These are phyloP conservation scores for Equus przewalskii DNA, from an alignment of 2,113 vertebrate species.

Conservation along the genomic window DNA sequence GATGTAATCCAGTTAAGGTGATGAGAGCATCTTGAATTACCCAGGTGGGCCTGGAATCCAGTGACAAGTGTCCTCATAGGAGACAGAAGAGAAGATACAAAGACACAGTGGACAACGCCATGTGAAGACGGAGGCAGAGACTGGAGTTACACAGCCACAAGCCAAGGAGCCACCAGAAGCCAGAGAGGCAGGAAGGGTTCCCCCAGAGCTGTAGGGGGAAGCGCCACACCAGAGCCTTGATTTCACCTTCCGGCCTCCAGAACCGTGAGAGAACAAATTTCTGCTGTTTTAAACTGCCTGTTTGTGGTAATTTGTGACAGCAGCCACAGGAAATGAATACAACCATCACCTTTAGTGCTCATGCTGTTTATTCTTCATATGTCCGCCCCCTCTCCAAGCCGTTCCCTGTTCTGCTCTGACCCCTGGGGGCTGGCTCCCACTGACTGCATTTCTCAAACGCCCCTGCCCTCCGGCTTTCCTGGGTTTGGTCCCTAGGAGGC, in stretches of 20 bases:
- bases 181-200: too few relatives aligned
- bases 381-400: background rate
- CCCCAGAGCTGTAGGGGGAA: rapidly evolving
- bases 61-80: too few relatives aligned
- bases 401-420: background rate
- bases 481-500: background rate
- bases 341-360: background rate
- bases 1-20: background rate
- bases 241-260: background rate
- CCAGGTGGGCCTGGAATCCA: background rate
- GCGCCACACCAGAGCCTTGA: background rate
- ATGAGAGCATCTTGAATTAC: background rate
- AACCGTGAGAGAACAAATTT: background rate
- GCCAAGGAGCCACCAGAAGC: background rate
- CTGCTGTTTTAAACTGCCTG: background rate
- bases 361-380: background rate
- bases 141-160: background rate
- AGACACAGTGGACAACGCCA: background rate
- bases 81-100: background rate
- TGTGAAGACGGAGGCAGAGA: background rate
- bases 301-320: background rate
- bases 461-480: background rate
- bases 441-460: background rate
- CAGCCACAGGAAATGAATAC: background rate
- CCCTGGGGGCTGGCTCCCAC: background rate